A percentile compares a stretch with the other conserved stretches of the same genome.
These are phyloP conservation scores for Pituophis catenifer DNA, from an alignment of 2,113 vertebrate genomes.

Conservation along the genomic window DNA sequence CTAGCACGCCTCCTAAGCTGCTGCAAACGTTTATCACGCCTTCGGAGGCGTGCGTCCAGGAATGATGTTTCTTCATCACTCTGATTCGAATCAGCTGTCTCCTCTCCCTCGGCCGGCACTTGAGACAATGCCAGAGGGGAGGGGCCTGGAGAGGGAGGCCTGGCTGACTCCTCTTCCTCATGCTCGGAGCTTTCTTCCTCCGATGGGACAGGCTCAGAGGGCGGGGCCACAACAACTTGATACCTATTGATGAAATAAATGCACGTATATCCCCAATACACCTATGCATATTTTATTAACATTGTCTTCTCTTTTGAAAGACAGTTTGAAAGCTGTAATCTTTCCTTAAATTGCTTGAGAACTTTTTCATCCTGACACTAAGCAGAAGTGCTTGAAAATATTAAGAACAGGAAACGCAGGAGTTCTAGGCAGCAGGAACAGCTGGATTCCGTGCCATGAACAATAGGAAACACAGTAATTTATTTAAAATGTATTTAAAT, in stretches of 20 bases:
- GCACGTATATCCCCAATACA: background rate
- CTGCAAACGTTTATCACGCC: too few relatives aligned
- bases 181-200: too few relatives aligned
- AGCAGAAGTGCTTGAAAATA: background rate
- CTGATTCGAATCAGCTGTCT: too few relatives aligned
- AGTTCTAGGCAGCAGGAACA: background rate
- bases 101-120: too few relatives aligned
- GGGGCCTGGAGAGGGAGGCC: too few relatives aligned
- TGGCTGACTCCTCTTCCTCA: too few relatives aligned
- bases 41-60: too few relatives aligned
- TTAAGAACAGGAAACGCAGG: background rate
- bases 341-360: background rate
- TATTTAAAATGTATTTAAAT: background rate
- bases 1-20: too few relatives aligned
- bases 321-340: background rate
- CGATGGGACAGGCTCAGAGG: too few relatives aligned
- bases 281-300: background rate
- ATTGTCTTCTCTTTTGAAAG: background rate
- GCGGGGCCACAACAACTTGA: too few relatives aligned
- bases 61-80: too few relatives aligned
- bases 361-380: background rate
- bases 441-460: background rate
- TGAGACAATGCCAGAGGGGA: too few relatives aligned
- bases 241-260: background rate
- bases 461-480: background rate